These are phyloP conservation scores for Unio delphinus DNA, from an alignment of 2,888 invertebrate species.

Conservation along the genomic window DNA sequence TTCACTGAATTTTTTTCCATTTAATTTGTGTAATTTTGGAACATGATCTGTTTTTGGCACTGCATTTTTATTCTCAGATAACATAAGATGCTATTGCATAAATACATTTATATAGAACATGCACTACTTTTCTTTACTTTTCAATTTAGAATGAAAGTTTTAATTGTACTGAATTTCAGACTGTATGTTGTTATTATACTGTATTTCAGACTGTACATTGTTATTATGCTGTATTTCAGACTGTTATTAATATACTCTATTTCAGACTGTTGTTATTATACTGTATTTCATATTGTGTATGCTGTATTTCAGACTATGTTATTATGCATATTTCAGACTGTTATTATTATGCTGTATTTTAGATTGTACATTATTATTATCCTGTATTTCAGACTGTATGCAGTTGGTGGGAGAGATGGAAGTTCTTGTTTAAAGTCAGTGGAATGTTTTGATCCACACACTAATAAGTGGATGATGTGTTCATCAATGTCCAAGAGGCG, in stretches of 20 bases:
- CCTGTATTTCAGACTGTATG: conserved; percentile 80
- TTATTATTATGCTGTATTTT: conserved; percentile 68
- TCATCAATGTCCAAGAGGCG: conserved; percentile 89
- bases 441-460: conserved; percentile 87
- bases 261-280: conserved; percentile 76
- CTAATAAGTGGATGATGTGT: conserved; percentile 86
- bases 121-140: not conserved
- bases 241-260: conserved; percentile 77
- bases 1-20: no score
- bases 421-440: conserved; percentile 91
- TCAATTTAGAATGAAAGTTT: not conserved
- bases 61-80: no score
- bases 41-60: no score
- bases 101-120: not conserved
- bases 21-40: no score
- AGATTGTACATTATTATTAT: conserved; percentile 76
- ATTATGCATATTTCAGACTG: not conserved
- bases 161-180: conserved; percentile 71
- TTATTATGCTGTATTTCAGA: conserved; percentile 71
- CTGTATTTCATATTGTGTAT: conserved; percentile 76
- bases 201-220: no score
- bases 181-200: conserved; percentile 77
- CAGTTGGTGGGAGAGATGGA: conserved; percentile 93
- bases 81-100: not conserved
- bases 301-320: conserved; percentile 78